Evolutionary conservation across 2,113 vertebrate genomes (phyloP), one percentile per base, ranked within the genome.

Genomic region (Pelecanoides urinatrix): DNA sequence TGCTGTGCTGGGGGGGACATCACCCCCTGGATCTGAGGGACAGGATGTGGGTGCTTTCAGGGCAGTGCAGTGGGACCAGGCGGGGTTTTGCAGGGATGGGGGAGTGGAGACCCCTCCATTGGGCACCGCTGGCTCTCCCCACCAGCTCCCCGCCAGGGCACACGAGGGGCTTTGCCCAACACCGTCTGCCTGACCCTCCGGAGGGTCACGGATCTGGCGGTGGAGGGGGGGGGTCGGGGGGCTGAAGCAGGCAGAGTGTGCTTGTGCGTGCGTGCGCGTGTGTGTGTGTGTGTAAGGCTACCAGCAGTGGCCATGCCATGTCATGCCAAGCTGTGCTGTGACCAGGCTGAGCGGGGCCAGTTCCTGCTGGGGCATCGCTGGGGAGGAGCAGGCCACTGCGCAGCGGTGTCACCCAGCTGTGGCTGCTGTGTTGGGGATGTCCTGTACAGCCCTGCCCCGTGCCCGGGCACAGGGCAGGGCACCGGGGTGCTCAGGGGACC

Each of bases 401-500:
- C 38, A 65, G 59, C 0, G 0, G 45, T 65, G 86, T 73, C 82
- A 85, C 53, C 49, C 71, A 34, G 44, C 78, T 44, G 30, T 3
- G 3, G 61, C 58, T 47, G 68, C 65, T 16, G 47, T 0, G 0
- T 34, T 13, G 49, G 38, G 58, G 47, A 16, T 34, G n/a, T 47
- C 45, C 65, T 25, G 74, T 15, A 6, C 17, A 17, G 47, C 52
- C 20, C 61, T 52, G 38, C 29, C 10, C 61, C 0, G 0, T 40
- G 47, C 10, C 29, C 32, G 56, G 58, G 58, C 34, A 36, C 34
- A 22, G 34, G 34, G 13, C 25, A 61, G 67, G 58, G 56, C 42
- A 8, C 61, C 4, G 7, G 18, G 27, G 44, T 0, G 0, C 56
- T 22, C 19, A 6, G 0, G 1, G 47, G 6, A 50, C 61, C 5